A percentile compares a stretch with the other conserved stretches of the same genome.
phyloP scores from a whole-genome alignment of 2,888 invertebrate genomes.

The Chymomyza fuscimana region DNA sequence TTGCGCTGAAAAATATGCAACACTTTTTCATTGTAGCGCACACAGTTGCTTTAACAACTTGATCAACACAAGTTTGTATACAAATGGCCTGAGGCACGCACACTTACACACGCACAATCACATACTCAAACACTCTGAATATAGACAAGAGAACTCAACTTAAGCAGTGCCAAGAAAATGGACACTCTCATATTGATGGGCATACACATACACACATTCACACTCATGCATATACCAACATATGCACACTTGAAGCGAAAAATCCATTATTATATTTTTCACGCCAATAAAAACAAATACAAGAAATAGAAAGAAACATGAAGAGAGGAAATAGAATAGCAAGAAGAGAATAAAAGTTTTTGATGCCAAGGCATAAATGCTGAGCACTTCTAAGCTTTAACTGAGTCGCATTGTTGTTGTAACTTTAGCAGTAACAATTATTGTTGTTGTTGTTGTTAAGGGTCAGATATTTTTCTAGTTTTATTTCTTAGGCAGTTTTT shows the following conservation, averaged over 20 bases:
- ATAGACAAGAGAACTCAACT: slow-evolving; percentile 16
- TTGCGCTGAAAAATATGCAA: slow-evolving; percentile 26
- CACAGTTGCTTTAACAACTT: slow-evolving; percentile 41
- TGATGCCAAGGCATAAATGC: slow-evolving; percentile 17
- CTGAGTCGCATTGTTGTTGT: slow-evolving; percentile 29
- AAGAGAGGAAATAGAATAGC: background rate
- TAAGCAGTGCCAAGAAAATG: slow-evolving; percentile 30
- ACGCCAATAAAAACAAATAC: slow-evolving; percentile 73
- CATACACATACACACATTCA: slow-evolving; percentile 10
- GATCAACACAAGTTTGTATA: slow-evolving; percentile 46
- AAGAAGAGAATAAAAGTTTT: background rate
- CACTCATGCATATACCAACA: slow-evolving; percentile 1
- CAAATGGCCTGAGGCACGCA: slow-evolving; percentile 35
- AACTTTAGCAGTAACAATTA: slow-evolving; percentile 17
- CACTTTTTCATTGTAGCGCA: slow-evolving; percentile 9
- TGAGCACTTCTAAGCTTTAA: slow-evolving; percentile 48
- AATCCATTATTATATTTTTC: slow-evolving; percentile 71
- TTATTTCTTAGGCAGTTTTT: slow-evolving; percentile 29
- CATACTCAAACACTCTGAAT: slow-evolving; percentile 13
- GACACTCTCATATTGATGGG: slow-evolving; percentile 16
- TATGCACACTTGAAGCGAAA: slow-evolving; percentile 20
- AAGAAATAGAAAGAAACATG: slow-evolving; percentile 35
- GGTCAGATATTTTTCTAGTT: slow-evolving; percentile 51
- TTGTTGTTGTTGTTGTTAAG: slow-evolving; percentile 31
- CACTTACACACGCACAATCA: slow-evolving; percentile 22